Evolutionary conservation across 1,140 invertebrate genomes (phyloP).

Genomic region (Triops cancriformis): DNA sequence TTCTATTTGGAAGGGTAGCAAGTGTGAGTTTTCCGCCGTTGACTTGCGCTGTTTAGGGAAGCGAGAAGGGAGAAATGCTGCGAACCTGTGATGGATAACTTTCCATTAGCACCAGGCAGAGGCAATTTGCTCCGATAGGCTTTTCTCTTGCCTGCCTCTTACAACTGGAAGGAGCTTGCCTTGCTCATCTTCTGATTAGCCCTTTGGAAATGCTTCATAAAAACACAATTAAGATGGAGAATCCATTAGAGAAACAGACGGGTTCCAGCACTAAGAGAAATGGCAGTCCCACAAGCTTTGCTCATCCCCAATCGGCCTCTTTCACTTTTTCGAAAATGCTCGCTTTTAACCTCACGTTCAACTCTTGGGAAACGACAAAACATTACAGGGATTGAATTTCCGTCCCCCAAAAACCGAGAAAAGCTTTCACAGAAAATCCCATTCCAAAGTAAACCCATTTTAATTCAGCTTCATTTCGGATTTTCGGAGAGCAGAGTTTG

Average conservation of each 20-base stretch:
- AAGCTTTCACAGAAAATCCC: too few species aligned
- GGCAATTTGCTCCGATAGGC: conserved; percentile 8
- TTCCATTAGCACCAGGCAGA: conserved; percentile 9
- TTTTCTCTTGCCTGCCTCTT: background rate
- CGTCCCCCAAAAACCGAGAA: too few species aligned
- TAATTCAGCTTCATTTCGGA: too few species aligned
- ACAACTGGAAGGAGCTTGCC: background rate
- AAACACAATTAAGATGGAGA: conserved; percentile 14
- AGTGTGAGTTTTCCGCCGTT: background rate
- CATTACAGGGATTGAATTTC: too few species aligned
- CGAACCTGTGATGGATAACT: background rate
- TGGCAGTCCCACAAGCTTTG: background rate
- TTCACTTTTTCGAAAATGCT: background rate
- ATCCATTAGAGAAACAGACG: conserved; percentile 13
- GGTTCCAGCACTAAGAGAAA: background rate
- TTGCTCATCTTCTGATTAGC: background rate
- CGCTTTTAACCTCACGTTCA: background rate
- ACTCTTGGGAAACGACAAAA: background rate
- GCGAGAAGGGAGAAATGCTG: conserved; percentile 6
- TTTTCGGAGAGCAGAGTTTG: too few species aligned
- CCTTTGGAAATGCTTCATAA: conserved; percentile 7
- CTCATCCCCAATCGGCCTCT: background rate
- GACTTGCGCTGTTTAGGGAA: background rate
- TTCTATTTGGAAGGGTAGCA: background rate
- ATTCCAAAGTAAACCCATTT: too few species aligned